Conservation (phyloP, 2,888 invertebrate genomes). For the Nephrotoma flavescens region DNA sequence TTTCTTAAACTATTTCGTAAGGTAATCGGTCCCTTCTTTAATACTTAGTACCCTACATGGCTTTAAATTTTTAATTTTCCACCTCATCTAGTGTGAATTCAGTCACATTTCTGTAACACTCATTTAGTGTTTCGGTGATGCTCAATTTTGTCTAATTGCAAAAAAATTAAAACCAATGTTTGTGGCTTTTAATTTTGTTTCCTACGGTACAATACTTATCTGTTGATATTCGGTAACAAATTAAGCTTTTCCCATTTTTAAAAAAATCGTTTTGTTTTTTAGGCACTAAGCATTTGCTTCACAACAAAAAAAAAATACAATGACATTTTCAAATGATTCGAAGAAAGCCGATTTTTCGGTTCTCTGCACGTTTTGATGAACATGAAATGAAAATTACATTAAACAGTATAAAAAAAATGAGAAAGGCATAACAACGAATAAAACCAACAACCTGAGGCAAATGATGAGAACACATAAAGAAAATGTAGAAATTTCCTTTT, state of each 20-base stretch:
- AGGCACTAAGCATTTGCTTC: neutral
- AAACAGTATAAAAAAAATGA: neutral
- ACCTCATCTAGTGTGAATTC: neutral
- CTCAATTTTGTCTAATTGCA: neutral
- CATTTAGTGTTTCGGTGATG: neutral
- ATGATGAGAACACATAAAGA: neutral
- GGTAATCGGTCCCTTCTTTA: too few relatives aligned
- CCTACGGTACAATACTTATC: neutral
- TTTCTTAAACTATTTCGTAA: too few relatives aligned
- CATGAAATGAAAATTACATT: neutral
- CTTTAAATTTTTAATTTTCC: neutral
- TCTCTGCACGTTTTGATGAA: neutral
- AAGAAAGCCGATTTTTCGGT: neutral
- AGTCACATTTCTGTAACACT: neutral
- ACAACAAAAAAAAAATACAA: neutral
- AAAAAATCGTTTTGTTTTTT: neutral
- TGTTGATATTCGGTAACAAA: neutral
- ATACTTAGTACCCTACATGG: too few relatives aligned
- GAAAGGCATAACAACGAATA: neutral
- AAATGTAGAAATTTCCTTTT: neutral
- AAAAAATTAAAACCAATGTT: neutral
- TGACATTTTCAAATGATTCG: neutral
- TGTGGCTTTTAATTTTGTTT: neutral
- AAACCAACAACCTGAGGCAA: neutral
- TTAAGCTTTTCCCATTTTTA: neutral